These are phyloP conservation scores for Pangasius mekongensis DNA, from an alignment of 2,797 vertebrate species.

Conservation along the genomic window DNA sequence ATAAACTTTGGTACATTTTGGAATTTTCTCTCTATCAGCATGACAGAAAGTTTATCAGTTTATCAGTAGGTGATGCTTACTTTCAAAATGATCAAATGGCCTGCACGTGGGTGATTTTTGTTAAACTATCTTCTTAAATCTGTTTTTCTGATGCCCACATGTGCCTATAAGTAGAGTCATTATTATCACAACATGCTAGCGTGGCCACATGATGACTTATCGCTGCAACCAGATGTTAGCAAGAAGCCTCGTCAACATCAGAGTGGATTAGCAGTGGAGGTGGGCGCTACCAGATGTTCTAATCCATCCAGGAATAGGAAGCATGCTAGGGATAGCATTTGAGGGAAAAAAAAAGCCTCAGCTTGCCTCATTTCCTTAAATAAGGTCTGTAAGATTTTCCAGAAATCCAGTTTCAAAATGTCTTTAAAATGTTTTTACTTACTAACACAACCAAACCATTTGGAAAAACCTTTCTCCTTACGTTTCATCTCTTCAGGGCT, in stretches of 20 bases:
- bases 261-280: conserved; percentile 19
- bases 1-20: neutral
- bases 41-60: neutral
- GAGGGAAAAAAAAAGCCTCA: neutral
- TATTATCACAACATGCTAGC: conserved; percentile 28
- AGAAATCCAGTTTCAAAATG: neutral
- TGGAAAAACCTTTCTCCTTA: neutral
- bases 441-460: neutral
- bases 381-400: neutral
- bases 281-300: conserved; percentile 40
- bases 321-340: conserved; percentile 28
- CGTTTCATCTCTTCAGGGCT: neutral
- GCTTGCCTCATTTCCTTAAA: neutral
- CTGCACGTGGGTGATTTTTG: neutral
- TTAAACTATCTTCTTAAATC: neutral
- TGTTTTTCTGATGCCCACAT: conserved; percentile 5
- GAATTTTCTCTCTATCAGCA: neutral
- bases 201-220: conserved; percentile 31
- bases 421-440: neutral
- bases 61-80: conserved; percentile 1
- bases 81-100: neutral
- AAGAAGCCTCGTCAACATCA: conserved; percentile 25
- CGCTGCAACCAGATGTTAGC: conserved; percentile 48
- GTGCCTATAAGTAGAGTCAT: conserved; percentile 24
- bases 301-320: conserved; percentile 26